A percentile compares a stretch with the other conserved stretches of the same genome.
phyloP scores from a whole-genome alignment of 2,797 vertebrate genomes.

The Channa striata region DNA sequence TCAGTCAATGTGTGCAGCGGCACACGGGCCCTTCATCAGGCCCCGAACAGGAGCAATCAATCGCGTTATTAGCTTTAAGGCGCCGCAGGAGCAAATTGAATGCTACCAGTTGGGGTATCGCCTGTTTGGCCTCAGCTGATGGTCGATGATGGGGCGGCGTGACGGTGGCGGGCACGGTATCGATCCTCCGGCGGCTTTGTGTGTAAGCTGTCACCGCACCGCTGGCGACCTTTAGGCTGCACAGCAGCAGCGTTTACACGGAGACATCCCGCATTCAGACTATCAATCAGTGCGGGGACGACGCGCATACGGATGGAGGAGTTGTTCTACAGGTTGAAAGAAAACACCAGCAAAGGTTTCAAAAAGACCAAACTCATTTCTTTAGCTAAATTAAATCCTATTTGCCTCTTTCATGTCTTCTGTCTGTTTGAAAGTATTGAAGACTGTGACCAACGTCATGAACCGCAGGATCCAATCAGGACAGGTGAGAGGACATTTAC shows the following conservation, averaged over 20 bases:
- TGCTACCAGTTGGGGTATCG: slow-evolving; percentile 85
- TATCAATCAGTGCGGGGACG: slow-evolving; percentile 40
- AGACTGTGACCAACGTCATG: slow-evolving; percentile 17
- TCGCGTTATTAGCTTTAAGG: slow-evolving; percentile 87
- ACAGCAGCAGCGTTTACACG: slow-evolving; percentile 56
- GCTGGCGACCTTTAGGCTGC: slow-evolving; percentile 72
- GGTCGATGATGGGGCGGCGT: slow-evolving; percentile 81
- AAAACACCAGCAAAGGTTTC: not conserved
- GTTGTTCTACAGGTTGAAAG: not conserved
- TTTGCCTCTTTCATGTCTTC: not conserved
- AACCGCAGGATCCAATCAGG: slow-evolving; percentile 37
- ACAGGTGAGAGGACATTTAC: not conserved
- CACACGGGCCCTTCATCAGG: slow-evolving; percentile 88
- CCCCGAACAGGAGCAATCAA: slow-evolving; percentile 91
- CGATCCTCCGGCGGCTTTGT: slow-evolving; percentile 75
- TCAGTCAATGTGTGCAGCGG: slow-evolving; percentile 83
- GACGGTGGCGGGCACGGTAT: slow-evolving; percentile 78
- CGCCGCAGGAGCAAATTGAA: slow-evolving; percentile 85
- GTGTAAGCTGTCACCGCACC: slow-evolving; percentile 79
- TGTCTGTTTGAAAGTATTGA: not conserved
- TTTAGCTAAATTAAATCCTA: not conserved
- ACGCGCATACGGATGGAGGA: slow-evolving; percentile 1
- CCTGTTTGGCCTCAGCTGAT: slow-evolving; percentile 79
- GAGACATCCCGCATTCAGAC: slow-evolving; percentile 52
- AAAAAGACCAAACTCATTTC: not conserved